Evolutionary conservation across 2,797 vertebrate genomes (phyloP).

Genomic region (Brachymystax lenok): DNA sequence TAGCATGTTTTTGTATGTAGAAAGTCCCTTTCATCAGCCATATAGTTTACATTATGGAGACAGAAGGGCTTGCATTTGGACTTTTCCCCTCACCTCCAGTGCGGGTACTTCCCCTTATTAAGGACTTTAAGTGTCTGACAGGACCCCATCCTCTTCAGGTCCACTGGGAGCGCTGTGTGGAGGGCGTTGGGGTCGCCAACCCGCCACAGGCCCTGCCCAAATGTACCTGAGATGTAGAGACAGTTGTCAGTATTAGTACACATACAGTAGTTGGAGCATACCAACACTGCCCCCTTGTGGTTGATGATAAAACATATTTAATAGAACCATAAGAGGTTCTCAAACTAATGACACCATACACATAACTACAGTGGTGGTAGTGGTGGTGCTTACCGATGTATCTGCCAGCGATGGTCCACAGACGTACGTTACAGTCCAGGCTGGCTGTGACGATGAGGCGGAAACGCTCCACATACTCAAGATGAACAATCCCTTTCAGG

Average conservation of each 20-base stretch:
- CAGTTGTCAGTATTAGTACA: background rate
- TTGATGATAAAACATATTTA: background rate
- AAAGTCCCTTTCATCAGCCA: background rate
- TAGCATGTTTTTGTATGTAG: background rate
- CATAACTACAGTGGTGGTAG: slow-evolving; percentile 34
- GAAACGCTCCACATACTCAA: slow-evolving; percentile 52
- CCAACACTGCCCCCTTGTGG: slow-evolving; percentile 24
- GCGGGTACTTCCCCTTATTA: slow-evolving; percentile 33
- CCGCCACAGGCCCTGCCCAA: slow-evolving; percentile 19
- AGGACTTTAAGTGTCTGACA: slow-evolving; percentile 27
- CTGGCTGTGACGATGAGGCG: slow-evolving; percentile 53
- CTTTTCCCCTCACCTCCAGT: slow-evolving; percentile 37
- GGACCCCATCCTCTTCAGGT: slow-evolving; percentile 18
- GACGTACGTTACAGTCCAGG: slow-evolving; percentile 47
- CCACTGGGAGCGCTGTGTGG: slow-evolving; percentile 6
- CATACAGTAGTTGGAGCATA: background rate
- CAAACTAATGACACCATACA: background rate
- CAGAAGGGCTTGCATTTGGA: background rate
- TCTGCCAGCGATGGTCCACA: slow-evolving; percentile 50
- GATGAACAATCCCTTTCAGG: slow-evolving; percentile 46
- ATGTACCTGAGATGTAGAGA: slow-evolving; percentile 31
- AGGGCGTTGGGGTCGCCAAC: background rate
- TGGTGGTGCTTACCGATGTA: slow-evolving; percentile 45
- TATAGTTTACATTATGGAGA: background rate
- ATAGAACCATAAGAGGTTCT: background rate